phyloP scores from a whole-genome alignment of 2,797 vertebrate species.

The Loris lydekkerianus region DNA sequence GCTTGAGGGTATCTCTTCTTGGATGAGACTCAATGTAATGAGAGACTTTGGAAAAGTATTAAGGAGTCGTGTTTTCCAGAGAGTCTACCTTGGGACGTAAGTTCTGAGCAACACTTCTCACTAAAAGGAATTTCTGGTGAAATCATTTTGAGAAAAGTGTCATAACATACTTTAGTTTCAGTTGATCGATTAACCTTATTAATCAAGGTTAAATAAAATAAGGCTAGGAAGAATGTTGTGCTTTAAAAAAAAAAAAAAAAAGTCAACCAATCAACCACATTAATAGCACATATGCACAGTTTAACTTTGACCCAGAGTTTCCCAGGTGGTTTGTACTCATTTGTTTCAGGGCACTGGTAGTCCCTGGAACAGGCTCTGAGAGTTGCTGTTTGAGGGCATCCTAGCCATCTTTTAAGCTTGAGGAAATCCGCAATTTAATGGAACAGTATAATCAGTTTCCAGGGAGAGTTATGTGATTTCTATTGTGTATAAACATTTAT shows the following conservation, averaged over 20 bases:
- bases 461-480: neutral
- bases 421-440: neutral
- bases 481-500: neutral
- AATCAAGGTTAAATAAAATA: constrained; percentile 28
- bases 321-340: neutral
- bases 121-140: neutral
- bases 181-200: neutral
- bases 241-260: neutral
- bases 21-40: neutral
- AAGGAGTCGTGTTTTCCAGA: neutral
- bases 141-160: neutral
- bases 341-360: neutral
- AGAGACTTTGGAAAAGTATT: neutral
- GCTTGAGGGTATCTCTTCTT: neutral
- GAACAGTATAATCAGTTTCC: neutral
- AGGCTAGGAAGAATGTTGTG: neutral
- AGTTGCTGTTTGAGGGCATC: neutral
- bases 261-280: neutral
- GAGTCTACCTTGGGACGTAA: neutral
- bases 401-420: neutral
- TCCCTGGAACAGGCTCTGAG: neutral
- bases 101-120: neutral
- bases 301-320: neutral
- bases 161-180: neutral
- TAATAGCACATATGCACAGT: neutral